Evolutionary conservation across 2,888 invertebrate species (phyloP).

Genomic region (Eristalis intricaria): DNA sequence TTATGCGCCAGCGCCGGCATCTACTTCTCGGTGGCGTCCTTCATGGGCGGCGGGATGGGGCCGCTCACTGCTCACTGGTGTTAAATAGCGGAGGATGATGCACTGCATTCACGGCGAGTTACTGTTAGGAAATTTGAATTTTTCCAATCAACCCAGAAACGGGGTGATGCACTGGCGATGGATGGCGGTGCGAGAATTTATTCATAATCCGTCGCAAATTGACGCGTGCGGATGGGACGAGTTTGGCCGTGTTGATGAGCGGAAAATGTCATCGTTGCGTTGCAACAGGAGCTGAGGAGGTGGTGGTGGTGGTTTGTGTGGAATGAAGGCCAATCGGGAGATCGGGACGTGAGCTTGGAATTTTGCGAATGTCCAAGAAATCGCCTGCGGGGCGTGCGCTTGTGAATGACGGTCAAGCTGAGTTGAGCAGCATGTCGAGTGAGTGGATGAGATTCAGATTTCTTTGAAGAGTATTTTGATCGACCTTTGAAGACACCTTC

Average conservation of each 20-base stretch:
- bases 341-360: neutral
- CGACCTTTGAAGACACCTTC: too few relatives aligned
- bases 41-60: neutral
- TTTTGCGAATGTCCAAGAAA: neutral
- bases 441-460: too few relatives aligned
- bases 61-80: neutral
- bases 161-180: neutral
- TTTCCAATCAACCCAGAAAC: conserved; percentile 35
- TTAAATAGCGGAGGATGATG: conserved; percentile 28
- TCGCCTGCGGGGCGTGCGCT: neutral
- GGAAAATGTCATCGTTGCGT: conserved; percentile 2
- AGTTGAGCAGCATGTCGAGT: neutral
- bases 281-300: neutral
- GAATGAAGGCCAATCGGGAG: neutral
- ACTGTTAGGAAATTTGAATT: conserved; percentile 54
- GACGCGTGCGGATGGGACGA: conserved; percentile 14
- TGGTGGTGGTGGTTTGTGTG: neutral
- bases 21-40: neutral
- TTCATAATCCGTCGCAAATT: conserved; percentile 20
- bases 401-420: neutral
- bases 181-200: conserved; percentile 1
- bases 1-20: conserved; percentile 44
- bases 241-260: conserved; percentile 3
- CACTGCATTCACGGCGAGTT: conserved; percentile 13
- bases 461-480: too few relatives aligned